Base-by-base conservation (phyloP, 35 echinoderm and acorn worm species). In the Ptychodera flava region DNA sequence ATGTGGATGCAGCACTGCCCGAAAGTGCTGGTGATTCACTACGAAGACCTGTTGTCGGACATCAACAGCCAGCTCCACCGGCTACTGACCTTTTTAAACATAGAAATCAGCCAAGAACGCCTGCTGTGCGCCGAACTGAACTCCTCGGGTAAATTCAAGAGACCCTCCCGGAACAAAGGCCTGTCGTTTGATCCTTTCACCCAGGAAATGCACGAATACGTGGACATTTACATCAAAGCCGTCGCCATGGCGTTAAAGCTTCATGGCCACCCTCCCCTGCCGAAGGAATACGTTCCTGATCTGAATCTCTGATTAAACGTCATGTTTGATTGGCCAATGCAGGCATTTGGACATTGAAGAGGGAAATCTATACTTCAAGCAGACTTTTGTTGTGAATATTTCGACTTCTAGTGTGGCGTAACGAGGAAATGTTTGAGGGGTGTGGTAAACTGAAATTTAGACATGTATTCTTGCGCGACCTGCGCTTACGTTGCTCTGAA, bases 201-300 rank as follows among this genome's bases (percentile, higher is more conserved):
- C 16, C 92, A 99, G 34, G 96, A 99, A 75, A 99, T 99, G 96
- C 64, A 84, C 80, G 96, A 99, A 75, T 86, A 90, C 32, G 37
- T 99, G 0, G 77, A 78, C 16, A 84, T 99, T 22, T 99, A 94
- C 16, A 30, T 99, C 31, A 99, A 99, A 86, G 83, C 83, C 0
- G 92, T 99, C 31, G 89, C 92, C 27, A 99, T 99, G 96, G 96
- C 96, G 35, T 86, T 99, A 45, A 79, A 94, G 33, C 78, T 94
- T 27, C 94, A 88, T 27, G 90, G 92, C 53, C 93, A 94, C 82
- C 85, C 87, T 32, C 77, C 78, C 36, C 78, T 99, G 35, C 96
- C 96, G 32, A 78, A 85, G 28, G 85, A 86, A 0, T 99, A 99
- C 36, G 78, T 87, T 35, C 96, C 96, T 34, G 85, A 94, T 16